Conservation (phyloP, 2,888 invertebrate genomes). For the Marronus borbonicus region DNA sequence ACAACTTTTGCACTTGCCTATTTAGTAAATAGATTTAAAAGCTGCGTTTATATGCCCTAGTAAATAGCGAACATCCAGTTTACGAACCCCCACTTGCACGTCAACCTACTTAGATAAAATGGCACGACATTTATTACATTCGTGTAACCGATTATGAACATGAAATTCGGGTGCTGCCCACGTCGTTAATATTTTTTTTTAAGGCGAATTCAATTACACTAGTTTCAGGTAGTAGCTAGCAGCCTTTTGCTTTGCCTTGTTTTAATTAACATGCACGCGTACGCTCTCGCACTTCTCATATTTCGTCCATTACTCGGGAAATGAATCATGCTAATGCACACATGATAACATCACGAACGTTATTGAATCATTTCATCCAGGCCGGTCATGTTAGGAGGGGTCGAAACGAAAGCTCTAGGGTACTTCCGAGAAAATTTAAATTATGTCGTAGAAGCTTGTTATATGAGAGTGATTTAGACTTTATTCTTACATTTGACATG, state of each 20-base stretch:
- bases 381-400: constrained; percentile 47
- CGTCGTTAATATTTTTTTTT: constrained; percentile 26
- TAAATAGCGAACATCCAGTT: too few species aligned
- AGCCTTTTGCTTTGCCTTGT: constrained; percentile 14
- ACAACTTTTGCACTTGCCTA: too few species aligned
- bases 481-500: too few species aligned
- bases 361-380: constrained; percentile 56
- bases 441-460: too few species aligned
- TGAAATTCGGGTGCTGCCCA: constrained; percentile 13
- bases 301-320: constrained; percentile 53
- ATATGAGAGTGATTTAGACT: too few species aligned
- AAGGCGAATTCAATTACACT: constrained; percentile 17
- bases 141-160: constrained; percentile 11
- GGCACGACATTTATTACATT: constrained; percentile 28
- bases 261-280: constrained; percentile 35
- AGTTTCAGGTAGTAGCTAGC: constrained; percentile 4
- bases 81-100: too few species aligned
- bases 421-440: too few species aligned
- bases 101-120: too few species aligned
- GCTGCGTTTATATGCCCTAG: too few species aligned
- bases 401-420: neutral
- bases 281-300: constrained; percentile 14
- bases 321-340: constrained; percentile 54
- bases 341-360: constrained; percentile 53
- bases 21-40: too few species aligned